Conservation (phyloP, 2,888 invertebrate genomes). For the Meliscaeva auricollis region DNA sequence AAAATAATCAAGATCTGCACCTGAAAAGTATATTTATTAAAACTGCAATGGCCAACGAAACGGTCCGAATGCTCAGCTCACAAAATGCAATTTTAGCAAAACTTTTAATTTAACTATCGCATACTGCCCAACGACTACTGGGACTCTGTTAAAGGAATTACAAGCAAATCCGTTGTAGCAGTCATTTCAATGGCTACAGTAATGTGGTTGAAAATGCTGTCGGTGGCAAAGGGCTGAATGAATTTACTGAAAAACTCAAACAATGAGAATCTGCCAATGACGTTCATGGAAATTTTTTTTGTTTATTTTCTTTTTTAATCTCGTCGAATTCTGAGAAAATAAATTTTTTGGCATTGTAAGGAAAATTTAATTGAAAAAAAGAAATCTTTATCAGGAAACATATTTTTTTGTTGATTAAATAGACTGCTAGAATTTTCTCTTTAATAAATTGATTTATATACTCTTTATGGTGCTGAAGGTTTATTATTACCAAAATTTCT, state of each 20-base stretch:
- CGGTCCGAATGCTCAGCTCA: not conserved
- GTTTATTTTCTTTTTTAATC: not conserved
- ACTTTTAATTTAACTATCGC: constrained; percentile 16
- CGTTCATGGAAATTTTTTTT: not conserved
- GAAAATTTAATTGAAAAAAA: no score
- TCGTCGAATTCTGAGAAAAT: not conserved
- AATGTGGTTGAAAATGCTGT: not conserved
- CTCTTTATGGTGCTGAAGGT: no score
- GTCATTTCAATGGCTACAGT: not conserved
- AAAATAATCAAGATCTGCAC: not conserved
- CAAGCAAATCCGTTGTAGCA: not conserved
- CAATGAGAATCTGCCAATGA: constrained; percentile 7
- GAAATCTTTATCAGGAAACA: no score
- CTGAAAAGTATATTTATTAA: constrained; percentile 14
- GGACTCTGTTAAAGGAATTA: not conserved
- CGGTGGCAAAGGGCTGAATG: not conserved
- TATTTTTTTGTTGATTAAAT: no score
- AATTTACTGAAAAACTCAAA: not conserved
- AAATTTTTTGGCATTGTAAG: no score
- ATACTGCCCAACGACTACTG: not conserved
- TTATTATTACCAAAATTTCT: no score
- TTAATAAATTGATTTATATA: no score
- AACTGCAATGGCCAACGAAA: not conserved
- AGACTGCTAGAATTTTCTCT: no score
- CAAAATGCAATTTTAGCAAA: constrained; percentile 6